Evolutionary conservation across 2,888 invertebrate species (phyloP), one percentile per base, ranked within the genome.

Genomic region (Mycalesis mineus): DNA sequence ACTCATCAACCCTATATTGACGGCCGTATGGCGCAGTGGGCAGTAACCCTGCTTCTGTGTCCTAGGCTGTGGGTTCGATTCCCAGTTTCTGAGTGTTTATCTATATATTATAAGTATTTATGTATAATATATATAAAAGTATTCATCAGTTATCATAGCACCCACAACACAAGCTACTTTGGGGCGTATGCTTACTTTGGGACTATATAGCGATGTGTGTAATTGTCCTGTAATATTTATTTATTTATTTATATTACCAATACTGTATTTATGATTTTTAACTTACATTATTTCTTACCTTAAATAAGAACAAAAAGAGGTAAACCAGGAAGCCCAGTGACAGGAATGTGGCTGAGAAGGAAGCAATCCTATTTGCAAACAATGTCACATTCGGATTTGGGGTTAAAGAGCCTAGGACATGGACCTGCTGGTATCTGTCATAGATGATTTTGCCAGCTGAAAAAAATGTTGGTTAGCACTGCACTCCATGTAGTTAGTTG

Each of bases 241-340:
- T 3, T 36, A n/a, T 52, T 37, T 15, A 57, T 56, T n/a, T 22
- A 49, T 22, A 42, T 9, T 60, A 62, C 2, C 2, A 33, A 5
- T 5, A 33, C 33, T 22, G 11, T 33, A n/a, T 33, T 33, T 2
- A 9, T 33, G 7, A 33, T n/a, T n/a, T n/a, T n/a, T n/a, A n/a
- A n/a, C n/a, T n/a, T 31, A 49, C 22, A 49, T 13, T 15, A 42
- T 44, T 47, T 65, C 81, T 87, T 79, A 89, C 89, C 89, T 89
- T 87, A 70, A 85, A 84, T 63, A 87, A 68, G 71, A 84, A 86
- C 65, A 89, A 71, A 71, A 83, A 78, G 66, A 84, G 75, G 72
- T 87, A 87, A 62, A 80, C 75, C 66, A 94, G 91, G 90, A 94
- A 94, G 80, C 94, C 94, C 88, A 94, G 61, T 62, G 77, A 82